Percentiles rank a stretch among this genome's conserved stretches.
These are phyloP conservation scores for Pediacus dermestoides DNA, from an alignment of 2,888 invertebrate species.

Conservation along the genomic window DNA sequence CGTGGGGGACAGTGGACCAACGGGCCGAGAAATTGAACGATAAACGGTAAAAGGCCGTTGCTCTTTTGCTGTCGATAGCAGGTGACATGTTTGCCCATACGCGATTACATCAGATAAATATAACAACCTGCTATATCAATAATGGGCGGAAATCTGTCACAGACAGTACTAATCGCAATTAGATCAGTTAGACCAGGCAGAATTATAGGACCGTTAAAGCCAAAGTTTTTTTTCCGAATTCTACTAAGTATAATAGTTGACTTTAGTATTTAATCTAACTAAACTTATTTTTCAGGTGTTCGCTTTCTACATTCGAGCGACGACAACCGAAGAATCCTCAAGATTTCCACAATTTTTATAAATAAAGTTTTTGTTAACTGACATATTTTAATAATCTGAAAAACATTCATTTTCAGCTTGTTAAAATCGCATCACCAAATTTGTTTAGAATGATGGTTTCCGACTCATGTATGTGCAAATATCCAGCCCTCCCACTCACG, in stretches of 20 bases:
- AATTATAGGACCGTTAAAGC: background rate
- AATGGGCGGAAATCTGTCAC: conserved; percentile 8
- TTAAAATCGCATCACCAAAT: too few species aligned
- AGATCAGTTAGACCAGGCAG: conserved; percentile 1
- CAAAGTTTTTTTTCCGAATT: background rate
- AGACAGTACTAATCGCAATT: conserved; percentile 8
- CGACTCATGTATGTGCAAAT: too few species aligned
- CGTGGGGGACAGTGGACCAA: background rate
- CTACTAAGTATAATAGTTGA: background rate
- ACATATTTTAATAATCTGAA: background rate
- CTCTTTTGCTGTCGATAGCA: conserved; percentile 7
- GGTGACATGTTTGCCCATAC: background rate
- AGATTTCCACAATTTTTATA: too few species aligned
- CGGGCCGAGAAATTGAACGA: conserved; percentile 6
- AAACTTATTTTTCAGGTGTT: too few species aligned
- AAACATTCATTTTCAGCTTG: background rate
- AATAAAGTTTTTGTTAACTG: background rate
- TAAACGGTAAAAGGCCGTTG: conserved; percentile 6
- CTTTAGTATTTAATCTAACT: too few species aligned
- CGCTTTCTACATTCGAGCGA: too few species aligned
- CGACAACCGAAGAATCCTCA: too few species aligned
- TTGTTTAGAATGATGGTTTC: too few species aligned
- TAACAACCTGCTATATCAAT: background rate
- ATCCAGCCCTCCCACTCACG: too few species aligned
- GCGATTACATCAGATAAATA: conserved; percentile 1